These are phyloP conservation scores for Polyommatus icarus DNA, from an alignment of 2,888 invertebrate species.

Conservation along the genomic window DNA sequence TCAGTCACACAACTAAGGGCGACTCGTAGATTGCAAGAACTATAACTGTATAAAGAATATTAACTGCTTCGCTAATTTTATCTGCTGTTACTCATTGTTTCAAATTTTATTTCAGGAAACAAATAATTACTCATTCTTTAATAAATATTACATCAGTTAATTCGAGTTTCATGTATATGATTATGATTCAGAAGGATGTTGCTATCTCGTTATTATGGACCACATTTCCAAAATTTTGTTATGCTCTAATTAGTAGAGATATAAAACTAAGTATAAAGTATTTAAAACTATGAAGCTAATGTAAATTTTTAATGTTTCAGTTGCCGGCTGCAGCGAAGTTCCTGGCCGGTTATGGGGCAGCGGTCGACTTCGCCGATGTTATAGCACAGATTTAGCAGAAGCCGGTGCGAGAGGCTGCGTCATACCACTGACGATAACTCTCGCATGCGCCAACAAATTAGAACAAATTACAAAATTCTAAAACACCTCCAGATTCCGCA, in stretches of 20 bases:
- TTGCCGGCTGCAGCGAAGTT: slow-evolving; percentile 66
- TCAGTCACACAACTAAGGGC: no score
- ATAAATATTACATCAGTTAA: background rate
- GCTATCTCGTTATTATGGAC: background rate
- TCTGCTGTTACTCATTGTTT: background rate
- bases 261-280: slow-evolving; percentile 24
- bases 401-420: slow-evolving; percentile 49
- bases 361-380: slow-evolving; percentile 58
- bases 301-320: slow-evolving; percentile 62
- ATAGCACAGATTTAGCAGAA: slow-evolving; percentile 44
- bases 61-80: background rate
- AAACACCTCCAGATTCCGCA: slow-evolving; percentile 42
- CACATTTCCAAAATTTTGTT: background rate
- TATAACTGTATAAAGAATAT: no score
- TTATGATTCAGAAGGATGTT: background rate
- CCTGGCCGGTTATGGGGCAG: slow-evolving; percentile 71
- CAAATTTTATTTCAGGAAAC: background rate
- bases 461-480: slow-evolving; percentile 39
- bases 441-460: slow-evolving; percentile 42
- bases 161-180: background rate
- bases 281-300: slow-evolving; percentile 3
- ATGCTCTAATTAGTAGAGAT: background rate
- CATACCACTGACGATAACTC: slow-evolving; percentile 53
- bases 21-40: no score
- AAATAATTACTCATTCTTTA: background rate